Evolutionary conservation across 2,113 vertebrate species (phyloP).

Genomic region (Engystomops pustulosus): DNA sequence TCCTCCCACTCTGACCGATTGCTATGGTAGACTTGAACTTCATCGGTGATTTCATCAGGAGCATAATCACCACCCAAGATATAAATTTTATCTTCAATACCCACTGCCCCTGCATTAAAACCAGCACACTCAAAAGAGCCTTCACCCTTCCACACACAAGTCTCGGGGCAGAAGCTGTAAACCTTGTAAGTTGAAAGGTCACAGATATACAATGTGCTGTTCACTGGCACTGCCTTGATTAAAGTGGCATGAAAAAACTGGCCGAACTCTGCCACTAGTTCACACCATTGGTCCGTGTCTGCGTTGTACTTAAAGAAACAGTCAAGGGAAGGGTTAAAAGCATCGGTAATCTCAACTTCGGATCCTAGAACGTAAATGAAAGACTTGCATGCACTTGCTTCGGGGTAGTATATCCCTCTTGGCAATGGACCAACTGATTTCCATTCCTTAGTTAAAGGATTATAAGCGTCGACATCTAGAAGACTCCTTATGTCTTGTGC

Average conservation of each 20-base stretch:
- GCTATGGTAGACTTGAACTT: conserved; percentile 94
- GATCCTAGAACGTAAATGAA: conserved; percentile 93
- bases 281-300: conserved; percentile 91
- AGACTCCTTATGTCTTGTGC: conserved; percentile 81
- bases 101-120: conserved; percentile 94
- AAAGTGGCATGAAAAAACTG: conserved; percentile 96
- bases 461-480: conserved; percentile 90
- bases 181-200: conserved; percentile 98
- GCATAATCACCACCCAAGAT: conserved; percentile 97
- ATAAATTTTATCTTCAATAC: conserved; percentile 90
- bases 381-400: conserved; percentile 87
- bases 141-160: conserved; percentile 91
- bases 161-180: conserved; percentile 95
- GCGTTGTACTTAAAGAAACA: conserved; percentile 92
- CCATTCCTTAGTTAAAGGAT: conserved; percentile 87
- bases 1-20: conserved; percentile 93
- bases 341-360: conserved; percentile 90
- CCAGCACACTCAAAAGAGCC: conserved; percentile 97
- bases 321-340: conserved; percentile 95
- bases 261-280: conserved; percentile 93
- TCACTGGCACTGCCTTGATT: conserved; percentile 91
- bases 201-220: conserved; percentile 89
- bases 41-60: conserved; percentile 95
- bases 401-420: conserved; percentile 91
- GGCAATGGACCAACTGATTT: conserved; percentile 85